These are phyloP conservation scores for Sialia sialis DNA, from an alignment of 2,113 vertebrate species.

Conservation along the genomic window DNA sequence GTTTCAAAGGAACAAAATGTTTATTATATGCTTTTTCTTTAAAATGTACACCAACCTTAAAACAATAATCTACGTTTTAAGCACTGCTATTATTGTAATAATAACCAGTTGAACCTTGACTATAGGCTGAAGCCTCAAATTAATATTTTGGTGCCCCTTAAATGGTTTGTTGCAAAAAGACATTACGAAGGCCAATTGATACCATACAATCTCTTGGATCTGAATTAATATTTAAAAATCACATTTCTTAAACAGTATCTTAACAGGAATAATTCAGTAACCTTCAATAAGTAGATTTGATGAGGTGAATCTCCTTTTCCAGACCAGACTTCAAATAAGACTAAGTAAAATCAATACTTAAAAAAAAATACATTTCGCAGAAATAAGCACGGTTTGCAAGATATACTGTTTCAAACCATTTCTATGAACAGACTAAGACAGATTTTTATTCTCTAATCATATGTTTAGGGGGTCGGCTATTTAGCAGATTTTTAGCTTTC, in stretches of 20 bases:
- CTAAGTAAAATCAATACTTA: slow-evolving; percentile 29
- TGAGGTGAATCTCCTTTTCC: slow-evolving; percentile 33
- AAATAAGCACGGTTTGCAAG: slow-evolving; percentile 37
- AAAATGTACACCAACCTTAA: background rate
- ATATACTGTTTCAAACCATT: slow-evolving; percentile 55
- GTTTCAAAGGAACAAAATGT: background rate
- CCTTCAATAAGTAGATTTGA: slow-evolving; percentile 49
- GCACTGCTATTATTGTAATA: background rate
- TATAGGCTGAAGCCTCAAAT: background rate
- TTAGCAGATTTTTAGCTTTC: slow-evolving; percentile 75
- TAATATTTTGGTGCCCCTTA: background rate
- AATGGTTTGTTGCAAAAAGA: background rate
- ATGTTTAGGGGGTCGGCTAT: slow-evolving; percentile 73
- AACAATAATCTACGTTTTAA: background rate
- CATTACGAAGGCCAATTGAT: background rate
- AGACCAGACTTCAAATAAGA: slow-evolving; percentile 34
- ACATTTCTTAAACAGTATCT: slow-evolving; percentile 5
- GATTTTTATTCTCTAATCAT: slow-evolving; percentile 80
- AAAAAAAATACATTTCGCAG: background rate
- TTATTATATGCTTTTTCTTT: background rate
- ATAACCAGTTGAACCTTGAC: background rate
- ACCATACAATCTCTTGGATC: background rate
- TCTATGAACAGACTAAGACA: slow-evolving; percentile 68
- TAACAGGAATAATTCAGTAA: slow-evolving; percentile 47
- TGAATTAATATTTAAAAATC: slow-evolving; percentile 36